phyloP scores from a whole-genome alignment of 92 coral and sea anemone genomes.

The Actinostola sp. region DNA sequence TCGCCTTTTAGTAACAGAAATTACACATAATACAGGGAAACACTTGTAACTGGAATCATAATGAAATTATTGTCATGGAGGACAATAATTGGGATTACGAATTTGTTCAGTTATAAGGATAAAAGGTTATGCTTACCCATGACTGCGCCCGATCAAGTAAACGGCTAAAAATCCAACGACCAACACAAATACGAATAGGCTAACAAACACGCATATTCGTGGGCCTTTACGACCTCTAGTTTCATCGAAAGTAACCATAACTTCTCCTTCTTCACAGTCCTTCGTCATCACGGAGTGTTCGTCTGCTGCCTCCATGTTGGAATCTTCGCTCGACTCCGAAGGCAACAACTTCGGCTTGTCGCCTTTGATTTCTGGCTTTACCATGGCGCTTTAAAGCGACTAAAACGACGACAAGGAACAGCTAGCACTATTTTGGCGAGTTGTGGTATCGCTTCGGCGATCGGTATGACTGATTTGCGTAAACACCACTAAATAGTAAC shows the following conservation, averaged over 20 bases:
- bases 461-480: constrained; percentile 13
- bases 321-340: constrained; percentile 34
- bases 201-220: constrained; percentile 67
- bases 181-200: constrained; percentile 66
- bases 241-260: constrained; percentile 53
- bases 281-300: neutral
- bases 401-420: neutral
- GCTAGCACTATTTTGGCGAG: neutral
- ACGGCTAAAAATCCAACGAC: constrained; percentile 83
- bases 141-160: constrained; percentile 62
- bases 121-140: constrained; percentile 20
- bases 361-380: constrained; percentile 69
- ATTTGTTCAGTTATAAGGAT: neutral
- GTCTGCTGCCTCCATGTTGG: constrained; percentile 59
- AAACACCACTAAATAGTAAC: neutral
- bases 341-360: constrained; percentile 53
- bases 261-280: constrained; percentile 36
- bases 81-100: neutral
- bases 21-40: neutral
- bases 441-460: neutral
- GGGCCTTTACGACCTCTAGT: constrained; percentile 65
- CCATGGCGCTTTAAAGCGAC: constrained; percentile 46
- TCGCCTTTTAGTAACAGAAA: no score
- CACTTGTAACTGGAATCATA: neutral
- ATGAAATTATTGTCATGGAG: neutral